These are phyloP conservation scores for Otis tarda DNA, from an alignment of 2,113 vertebrate species.

Conservation along the genomic window DNA sequence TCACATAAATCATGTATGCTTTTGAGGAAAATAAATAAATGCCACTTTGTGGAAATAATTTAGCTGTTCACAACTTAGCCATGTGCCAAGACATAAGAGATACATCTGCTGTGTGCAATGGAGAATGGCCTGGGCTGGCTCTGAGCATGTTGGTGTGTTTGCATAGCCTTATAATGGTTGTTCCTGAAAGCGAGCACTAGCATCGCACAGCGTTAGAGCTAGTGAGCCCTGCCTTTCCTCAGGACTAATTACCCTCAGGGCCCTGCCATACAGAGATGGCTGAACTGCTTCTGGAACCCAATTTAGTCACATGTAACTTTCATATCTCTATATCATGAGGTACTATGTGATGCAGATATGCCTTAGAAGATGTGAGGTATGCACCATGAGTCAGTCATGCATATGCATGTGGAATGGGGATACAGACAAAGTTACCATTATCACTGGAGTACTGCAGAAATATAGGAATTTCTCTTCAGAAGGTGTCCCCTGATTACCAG, in stretches of 20 bases:
- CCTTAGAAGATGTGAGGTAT: not conserved
- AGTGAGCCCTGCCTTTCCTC: not conserved
- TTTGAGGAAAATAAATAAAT: not conserved
- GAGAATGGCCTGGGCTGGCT: not conserved
- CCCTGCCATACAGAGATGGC: not conserved
- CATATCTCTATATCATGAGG: not conserved
- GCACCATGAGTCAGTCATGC: not conserved
- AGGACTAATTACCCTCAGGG: not conserved
- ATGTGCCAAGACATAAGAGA: not conserved
- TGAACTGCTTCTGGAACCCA: not conserved
- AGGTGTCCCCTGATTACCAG: not conserved
- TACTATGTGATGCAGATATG: accelerated
- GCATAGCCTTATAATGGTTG: not conserved
- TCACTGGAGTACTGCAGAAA: not conserved
- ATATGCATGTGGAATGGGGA: not conserved
- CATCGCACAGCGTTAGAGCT: accelerated
- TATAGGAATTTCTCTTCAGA: not conserved
- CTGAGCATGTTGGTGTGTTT: accelerated
- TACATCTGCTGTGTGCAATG: not conserved
- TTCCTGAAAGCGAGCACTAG: not conserved
- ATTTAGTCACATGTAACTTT: not conserved
- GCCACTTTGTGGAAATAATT: not conserved
- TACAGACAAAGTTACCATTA: not conserved
- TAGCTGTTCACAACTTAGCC: not conserved
- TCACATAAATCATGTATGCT: not conserved